Evolutionary conservation across 2,888 invertebrate genomes (phyloP), one percentile per base, ranked within the genome.

Genomic region (Lasioglossum figueresi): DNA sequence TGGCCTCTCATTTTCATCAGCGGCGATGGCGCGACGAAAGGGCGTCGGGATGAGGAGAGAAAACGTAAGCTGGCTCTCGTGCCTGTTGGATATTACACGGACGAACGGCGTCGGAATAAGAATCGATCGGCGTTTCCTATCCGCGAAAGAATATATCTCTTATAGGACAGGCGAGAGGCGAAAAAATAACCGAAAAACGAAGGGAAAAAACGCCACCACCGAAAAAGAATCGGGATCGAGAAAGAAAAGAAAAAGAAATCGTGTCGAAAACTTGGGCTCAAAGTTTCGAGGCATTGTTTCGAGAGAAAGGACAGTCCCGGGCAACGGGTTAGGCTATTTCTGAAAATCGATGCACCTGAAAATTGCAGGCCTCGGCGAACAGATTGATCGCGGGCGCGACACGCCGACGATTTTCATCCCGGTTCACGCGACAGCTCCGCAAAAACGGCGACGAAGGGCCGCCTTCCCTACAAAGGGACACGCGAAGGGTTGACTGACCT

Each of bases 71-170:
- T 78, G 72, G 85, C 81, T 91, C 92, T 92, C 93, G 93, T 93
- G 93, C 88, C 91, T 91, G 88, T 88, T 88, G 89, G 92, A 90
- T 91, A 93, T 93, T 93, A 93, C 89, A 87, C 78, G 84, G 80
- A 77, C 86, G 88, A 88, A 88, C 87, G 81, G 82, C 75, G 88
- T 84, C 88, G 91, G 89, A 93, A 93, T 92, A 91, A 92, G 91
- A 93, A 93, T 93, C 93, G 93, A 93, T 93, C 79, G 82, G 83
- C 74, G 80, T 31, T 68, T 48, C 56, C 79, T 83, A 73, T 63
- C 88, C 48, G 37, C 73, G 56, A 14, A 48, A 56, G 81, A 68
- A 43, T 70, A 79, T 71, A 77, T 71, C 71, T 73, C 34, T 40
- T 63, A 12, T 68, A 68, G 68, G 68, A 68, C 23, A 40, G 68